Evolutionary conservation across 1,140 invertebrate species (phyloP).

Genomic region (Hypothenemus hampei): DNA sequence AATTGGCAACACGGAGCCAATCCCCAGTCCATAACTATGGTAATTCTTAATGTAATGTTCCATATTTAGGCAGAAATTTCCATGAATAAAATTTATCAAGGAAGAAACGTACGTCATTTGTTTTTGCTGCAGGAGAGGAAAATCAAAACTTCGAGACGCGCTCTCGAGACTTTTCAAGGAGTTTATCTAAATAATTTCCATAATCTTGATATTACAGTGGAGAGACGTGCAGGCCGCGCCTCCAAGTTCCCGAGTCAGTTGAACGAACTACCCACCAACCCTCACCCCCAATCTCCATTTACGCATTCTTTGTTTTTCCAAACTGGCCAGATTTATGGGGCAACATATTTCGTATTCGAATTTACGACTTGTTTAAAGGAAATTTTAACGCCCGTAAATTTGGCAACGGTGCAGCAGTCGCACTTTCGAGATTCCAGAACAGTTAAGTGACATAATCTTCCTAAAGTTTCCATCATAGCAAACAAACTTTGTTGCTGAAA

Average conservation of each 20-base stretch:
- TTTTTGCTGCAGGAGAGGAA: no score
- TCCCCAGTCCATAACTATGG: no score
- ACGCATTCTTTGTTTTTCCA: conserved; percentile 8
- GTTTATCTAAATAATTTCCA: conserved; percentile 26
- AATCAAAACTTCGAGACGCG: no score
- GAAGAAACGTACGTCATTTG: no score
- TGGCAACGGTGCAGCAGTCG: background rate
- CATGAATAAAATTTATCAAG: no score
- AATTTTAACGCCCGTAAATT: background rate
- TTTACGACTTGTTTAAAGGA: background rate
- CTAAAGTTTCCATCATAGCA: conserved; percentile 1
- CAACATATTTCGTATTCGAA: conserved; percentile 31
- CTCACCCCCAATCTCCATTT: no score
- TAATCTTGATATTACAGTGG: conserved; percentile 18
- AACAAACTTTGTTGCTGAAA: background rate
- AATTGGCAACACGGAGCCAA: no score
- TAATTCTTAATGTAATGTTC: no score
- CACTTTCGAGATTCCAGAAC: background rate
- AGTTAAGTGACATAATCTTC: conserved; percentile 7
- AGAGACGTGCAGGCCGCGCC: background rate
- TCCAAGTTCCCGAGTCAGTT: conserved; percentile 7
- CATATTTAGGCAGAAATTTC: no score
- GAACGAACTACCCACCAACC: no score
- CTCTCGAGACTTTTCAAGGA: no score
- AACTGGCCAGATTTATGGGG: conserved; percentile 7